phyloP scores from a whole-genome alignment of 2,888 invertebrate species.

The Metallyticus violacea region DNA sequence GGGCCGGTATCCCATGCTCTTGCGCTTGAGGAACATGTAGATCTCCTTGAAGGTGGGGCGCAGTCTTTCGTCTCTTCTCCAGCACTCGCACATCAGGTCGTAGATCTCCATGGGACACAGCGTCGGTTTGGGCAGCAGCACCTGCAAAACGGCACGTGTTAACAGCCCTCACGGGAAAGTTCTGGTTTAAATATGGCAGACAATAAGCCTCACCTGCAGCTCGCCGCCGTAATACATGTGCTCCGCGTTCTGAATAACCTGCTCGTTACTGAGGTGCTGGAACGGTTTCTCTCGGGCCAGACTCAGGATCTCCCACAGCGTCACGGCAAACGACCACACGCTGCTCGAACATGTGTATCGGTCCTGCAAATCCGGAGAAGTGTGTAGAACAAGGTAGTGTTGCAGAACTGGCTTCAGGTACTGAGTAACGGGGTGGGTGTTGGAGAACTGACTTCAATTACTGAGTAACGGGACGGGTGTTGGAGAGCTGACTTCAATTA shows the following conservation, averaged over 20 bases:
- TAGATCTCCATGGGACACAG: constrained; percentile 75
- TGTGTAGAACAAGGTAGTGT: too few relatives aligned
- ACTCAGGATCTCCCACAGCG: constrained; percentile 62
- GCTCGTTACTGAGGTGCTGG: constrained; percentile 58
- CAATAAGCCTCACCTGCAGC: constrained; percentile 49
- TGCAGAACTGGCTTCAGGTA: background rate
- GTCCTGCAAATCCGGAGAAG: constrained; percentile 48
- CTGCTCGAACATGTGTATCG: constrained; percentile 61
- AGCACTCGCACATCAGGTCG: constrained; percentile 70
- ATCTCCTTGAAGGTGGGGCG: constrained; percentile 65
- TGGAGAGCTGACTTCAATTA: too few relatives aligned
- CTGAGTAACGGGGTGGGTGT: too few relatives aligned
- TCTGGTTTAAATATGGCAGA: too few relatives aligned
- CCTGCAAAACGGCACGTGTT: constrained; percentile 42
- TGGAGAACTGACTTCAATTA: too few relatives aligned
- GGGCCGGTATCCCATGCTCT: constrained; percentile 54
- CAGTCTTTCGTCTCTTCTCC: constrained; percentile 58
- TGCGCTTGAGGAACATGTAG: constrained; percentile 64
- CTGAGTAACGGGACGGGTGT: too few relatives aligned
- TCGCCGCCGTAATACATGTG: constrained; percentile 63
- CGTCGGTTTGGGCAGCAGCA: constrained; percentile 68
- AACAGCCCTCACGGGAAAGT: too few relatives aligned
- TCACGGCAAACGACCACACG: constrained; percentile 64
- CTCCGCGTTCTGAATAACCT: constrained; percentile 63
- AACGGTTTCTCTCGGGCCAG: constrained; percentile 60